phyloP scores from a whole-genome alignment of 2,113 vertebrate genomes.

The Cnemophilus loriae region DNA sequence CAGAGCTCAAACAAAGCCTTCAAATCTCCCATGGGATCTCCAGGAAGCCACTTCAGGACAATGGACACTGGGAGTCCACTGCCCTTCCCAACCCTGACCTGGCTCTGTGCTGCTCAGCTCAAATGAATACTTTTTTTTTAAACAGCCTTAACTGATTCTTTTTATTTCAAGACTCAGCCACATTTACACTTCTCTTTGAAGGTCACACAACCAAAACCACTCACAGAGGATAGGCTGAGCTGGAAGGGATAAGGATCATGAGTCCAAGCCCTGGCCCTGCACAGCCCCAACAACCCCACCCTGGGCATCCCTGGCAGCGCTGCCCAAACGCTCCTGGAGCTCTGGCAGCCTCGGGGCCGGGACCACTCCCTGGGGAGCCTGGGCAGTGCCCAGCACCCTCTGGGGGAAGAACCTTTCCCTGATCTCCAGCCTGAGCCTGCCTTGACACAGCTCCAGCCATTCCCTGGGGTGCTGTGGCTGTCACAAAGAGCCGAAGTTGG shows the following conservation, averaged over 20 bases:
- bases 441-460: rapidly evolving
- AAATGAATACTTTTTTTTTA: neutral
- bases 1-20: neutral
- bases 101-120: neutral
- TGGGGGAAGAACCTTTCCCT: neutral
- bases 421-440: rapidly evolving
- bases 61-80: neutral
- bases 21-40: rapidly evolving
- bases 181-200: neutral
- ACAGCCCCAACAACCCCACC: neutral
- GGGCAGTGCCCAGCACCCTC: neutral
- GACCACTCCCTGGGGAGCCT: neutral
- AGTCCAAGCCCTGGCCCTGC: neutral
- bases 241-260: neutral
- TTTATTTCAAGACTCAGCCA: neutral
- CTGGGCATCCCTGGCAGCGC: rapidly evolving
- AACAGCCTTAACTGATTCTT: neutral
- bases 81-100: neutral
- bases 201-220: neutral
- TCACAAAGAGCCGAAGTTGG: neutral
- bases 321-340: neutral
- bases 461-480: neutral
- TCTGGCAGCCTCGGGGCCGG: neutral
- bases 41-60: rapidly evolving
- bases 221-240: neutral